These are phyloP conservation scores for Yasuhikotakia modesta DNA, from an alignment of 2,797 vertebrate genomes.

Conservation along the genomic window DNA sequence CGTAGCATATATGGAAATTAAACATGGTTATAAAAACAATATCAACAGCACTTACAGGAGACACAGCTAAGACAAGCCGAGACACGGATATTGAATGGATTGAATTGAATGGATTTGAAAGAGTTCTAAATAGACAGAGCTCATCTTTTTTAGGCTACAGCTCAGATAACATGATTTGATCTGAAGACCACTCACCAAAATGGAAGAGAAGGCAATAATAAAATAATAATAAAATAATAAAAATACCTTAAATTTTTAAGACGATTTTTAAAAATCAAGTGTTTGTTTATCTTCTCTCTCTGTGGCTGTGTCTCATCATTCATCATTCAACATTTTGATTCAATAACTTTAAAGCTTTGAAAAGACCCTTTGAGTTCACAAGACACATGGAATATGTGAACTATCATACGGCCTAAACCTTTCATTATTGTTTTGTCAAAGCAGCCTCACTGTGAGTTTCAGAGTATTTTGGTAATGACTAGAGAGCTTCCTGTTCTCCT, in stretches of 20 bases:
- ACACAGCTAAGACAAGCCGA: background rate
- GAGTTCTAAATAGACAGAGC: conserved; percentile 2
- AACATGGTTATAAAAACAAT: too few relatives aligned
- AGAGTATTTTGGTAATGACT: conserved; percentile 9
- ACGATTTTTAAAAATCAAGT: too few relatives aligned
- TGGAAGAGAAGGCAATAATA: too few relatives aligned
- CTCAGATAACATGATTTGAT: conserved; percentile 10
- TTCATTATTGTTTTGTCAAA: background rate
- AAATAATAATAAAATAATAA: too few relatives aligned
- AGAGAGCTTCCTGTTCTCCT: conserved; percentile 27
- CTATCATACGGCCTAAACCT: background rate
- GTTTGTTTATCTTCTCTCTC: background rate
- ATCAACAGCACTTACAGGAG: conserved; percentile 4
- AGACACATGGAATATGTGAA: background rate
- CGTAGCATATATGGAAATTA: too few relatives aligned
- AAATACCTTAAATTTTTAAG: too few relatives aligned
- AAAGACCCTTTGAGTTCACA: background rate
- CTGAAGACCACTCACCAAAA: background rate
- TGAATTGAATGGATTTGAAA: conserved; percentile 6
- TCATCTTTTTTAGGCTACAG: conserved; percentile 29
- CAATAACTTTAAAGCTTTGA: background rate
- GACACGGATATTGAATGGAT: background rate
- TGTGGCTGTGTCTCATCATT: background rate
- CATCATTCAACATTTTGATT: background rate
- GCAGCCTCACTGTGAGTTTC: conserved; percentile 23